Evolutionary conservation across 1,140 invertebrate genomes (phyloP), one percentile per base, ranked within the genome.

Genomic region (Trissolcus basalis): DNA sequence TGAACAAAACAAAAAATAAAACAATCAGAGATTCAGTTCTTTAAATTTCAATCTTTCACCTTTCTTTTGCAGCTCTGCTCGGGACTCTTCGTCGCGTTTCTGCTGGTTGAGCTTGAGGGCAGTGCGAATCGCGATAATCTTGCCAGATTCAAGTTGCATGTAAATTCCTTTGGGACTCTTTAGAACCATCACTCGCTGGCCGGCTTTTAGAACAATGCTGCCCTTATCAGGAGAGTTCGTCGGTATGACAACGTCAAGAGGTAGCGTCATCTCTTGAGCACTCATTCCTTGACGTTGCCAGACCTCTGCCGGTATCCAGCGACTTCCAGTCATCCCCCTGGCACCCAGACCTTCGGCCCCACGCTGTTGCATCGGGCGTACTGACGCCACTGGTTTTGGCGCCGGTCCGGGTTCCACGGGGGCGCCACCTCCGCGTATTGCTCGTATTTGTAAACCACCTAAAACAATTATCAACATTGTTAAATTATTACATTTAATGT

Each of bases 81-180:
- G 58, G 16, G 72, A 19, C n/a, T 90, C 90, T 7, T 89, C 87
- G 39, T 90, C 89, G 15, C 90, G 89, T 19, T 90, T 90, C 82
- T 92, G 92, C 71, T 92, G 91, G 56, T 92, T 92, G 6, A 92
- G 88, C 86, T 94, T 94, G 16, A 93, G 91, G 0, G 93, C 92
- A 0, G 93, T 94, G 76, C 94, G 91, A 64, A 98, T 97, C n/a
- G 96, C 96, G 81, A 98, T 97, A 63, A 98, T 97, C 89, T 97
- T 97, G n/a, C 96, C 96, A 81, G 96, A 96, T 82, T 96, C 95
- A 15, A 97, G 89, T 74, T 97, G 94, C 92, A 98, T 96, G 85
- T 98, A 98, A 64, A 98, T 97, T 33, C 96, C 97, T 88, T 97
- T 97, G 0, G 96, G 94, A 12, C 96, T 97, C 84, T 97, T 97